phyloP scores from a whole-genome alignment of 35 echinoderm and acorn worm species.

The Hemicentrotus pulcherrimus region DNA sequence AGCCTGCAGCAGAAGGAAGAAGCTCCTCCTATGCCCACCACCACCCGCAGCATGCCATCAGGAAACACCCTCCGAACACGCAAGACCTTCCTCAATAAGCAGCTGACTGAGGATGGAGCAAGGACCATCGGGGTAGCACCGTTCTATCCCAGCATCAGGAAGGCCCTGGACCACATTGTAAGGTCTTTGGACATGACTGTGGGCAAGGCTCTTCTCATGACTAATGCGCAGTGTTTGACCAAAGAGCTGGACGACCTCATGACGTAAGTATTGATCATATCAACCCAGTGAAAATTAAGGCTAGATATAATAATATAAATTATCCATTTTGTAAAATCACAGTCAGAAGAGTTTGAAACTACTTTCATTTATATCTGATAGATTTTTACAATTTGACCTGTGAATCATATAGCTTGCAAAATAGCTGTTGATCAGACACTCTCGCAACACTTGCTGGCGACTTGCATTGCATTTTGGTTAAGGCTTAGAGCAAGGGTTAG shows the following conservation, averaged over 20 bases:
- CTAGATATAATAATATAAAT: too few relatives aligned
- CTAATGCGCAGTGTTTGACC: conserved; percentile 89
- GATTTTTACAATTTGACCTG: too few relatives aligned
- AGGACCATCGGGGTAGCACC: conserved; percentile 81
- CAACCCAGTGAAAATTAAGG: background rate
- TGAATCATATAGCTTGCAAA: too few relatives aligned
- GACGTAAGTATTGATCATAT: conserved; percentile 79
- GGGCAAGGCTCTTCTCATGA: conserved; percentile 91
- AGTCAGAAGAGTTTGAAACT: too few relatives aligned
- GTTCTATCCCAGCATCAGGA: conserved; percentile 79
- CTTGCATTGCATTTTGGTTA: too few relatives aligned
- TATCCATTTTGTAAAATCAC: too few relatives aligned
- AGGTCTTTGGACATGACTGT: conserved; percentile 76
- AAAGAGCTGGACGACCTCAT: conserved; percentile 98
- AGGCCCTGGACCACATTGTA: conserved; percentile 89
- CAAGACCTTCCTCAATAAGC: conserved; percentile 95
- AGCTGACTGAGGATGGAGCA: conserved; percentile 93
- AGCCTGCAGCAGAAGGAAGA: conserved; percentile 95
- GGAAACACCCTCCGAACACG: conserved; percentile 90
- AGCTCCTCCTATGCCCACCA: conserved; percentile 93
- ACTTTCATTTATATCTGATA: too few relatives aligned
- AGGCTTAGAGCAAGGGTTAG: too few relatives aligned
- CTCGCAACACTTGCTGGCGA: too few relatives aligned
- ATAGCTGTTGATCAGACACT: too few relatives aligned
- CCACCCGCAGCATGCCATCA: conserved; percentile 94